Evolutionary conservation across 2,113 vertebrate genomes (phyloP).

Genomic region (Chionodraco myersi): DNA sequence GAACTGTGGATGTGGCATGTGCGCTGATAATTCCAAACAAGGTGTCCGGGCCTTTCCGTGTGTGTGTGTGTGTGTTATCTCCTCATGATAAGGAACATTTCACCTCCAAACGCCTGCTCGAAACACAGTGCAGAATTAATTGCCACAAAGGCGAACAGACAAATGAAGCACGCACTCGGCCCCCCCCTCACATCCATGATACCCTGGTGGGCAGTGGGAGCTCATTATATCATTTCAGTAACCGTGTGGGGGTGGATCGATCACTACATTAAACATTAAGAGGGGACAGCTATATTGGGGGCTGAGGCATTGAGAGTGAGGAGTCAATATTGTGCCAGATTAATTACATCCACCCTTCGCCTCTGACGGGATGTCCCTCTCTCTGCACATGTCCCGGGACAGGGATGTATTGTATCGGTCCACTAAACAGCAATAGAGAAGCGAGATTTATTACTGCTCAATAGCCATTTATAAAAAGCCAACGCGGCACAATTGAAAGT

Average conservation of each 20-base stretch:
- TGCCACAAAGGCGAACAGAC: neutral
- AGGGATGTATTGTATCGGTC: constrained; percentile 63
- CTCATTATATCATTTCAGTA: constrained; percentile 82
- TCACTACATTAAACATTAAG: constrained; percentile 84
- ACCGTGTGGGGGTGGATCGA: constrained; percentile 75
- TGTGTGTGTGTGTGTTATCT: constrained; percentile 56
- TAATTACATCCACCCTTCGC: constrained; percentile 76
- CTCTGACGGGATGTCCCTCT: constrained; percentile 67
- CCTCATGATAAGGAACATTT: constrained; percentile 54
- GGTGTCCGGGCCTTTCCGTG: constrained; percentile 60
- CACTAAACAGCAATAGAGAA: constrained; percentile 43
- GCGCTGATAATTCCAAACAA: constrained; percentile 56
- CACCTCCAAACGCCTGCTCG: neutral
- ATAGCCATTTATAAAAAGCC: constrained; percentile 76
- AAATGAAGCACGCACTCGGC: constrained; percentile 6
- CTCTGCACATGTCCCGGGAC: constrained; percentile 60
- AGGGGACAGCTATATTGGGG: constrained; percentile 80
- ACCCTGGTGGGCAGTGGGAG: constrained; percentile 51
- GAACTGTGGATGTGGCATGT: constrained; percentile 58
- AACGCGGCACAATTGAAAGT: constrained; percentile 64
- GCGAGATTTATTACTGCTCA: constrained; percentile 71
- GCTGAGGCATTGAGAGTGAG: constrained; percentile 67
- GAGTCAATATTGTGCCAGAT: constrained; percentile 83
- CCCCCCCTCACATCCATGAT: constrained; percentile 24
- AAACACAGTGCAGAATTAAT: neutral